These are phyloP conservation scores for Cheilosia vulpina DNA, from an alignment of 2,888 invertebrate genomes.

Conservation along the genomic window DNA sequence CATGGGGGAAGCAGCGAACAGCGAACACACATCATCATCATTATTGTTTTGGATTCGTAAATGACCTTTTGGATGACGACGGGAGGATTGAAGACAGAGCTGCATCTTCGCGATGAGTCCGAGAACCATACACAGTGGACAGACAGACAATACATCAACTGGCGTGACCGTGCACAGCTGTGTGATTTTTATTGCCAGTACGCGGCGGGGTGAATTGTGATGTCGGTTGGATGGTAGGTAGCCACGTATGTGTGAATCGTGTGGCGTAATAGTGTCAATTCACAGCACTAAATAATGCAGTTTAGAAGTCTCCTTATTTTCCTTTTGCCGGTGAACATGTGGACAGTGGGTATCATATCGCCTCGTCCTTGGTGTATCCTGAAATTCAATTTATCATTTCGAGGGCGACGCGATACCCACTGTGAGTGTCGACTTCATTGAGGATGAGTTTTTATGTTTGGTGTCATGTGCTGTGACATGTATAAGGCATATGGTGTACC, in stretches of 20 bases:
- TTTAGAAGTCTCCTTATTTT: constrained; percentile 29
- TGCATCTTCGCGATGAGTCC: constrained; percentile 34
- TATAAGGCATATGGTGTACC: constrained; percentile 41
- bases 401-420: constrained; percentile 54
- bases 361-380: constrained; percentile 30
- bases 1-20: constrained; percentile 41
- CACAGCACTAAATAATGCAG: constrained; percentile 61
- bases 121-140: constrained; percentile 56
- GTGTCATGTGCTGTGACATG: constrained; percentile 62
- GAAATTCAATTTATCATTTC: constrained; percentile 62
- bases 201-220: constrained; percentile 53
- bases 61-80: constrained; percentile 63
- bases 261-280: constrained; percentile 71
- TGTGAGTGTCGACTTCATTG: constrained; percentile 48
- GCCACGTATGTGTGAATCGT: constrained; percentile 67
- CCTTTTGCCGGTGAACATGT: constrained; percentile 38
- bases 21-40: constrained; percentile 58
- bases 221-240: constrained; percentile 23
- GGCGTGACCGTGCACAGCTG: constrained; percentile 76
- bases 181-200: constrained; percentile 68
- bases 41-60: constrained; percentile 61
- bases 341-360: constrained; percentile 8
- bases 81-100: constrained; percentile 11
- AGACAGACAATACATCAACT: constrained; percentile 76
- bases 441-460: constrained; percentile 27